Evolutionary conservation across 2,888 invertebrate genomes (phyloP).

Genomic region (Entomobrya multifasciata): DNA sequence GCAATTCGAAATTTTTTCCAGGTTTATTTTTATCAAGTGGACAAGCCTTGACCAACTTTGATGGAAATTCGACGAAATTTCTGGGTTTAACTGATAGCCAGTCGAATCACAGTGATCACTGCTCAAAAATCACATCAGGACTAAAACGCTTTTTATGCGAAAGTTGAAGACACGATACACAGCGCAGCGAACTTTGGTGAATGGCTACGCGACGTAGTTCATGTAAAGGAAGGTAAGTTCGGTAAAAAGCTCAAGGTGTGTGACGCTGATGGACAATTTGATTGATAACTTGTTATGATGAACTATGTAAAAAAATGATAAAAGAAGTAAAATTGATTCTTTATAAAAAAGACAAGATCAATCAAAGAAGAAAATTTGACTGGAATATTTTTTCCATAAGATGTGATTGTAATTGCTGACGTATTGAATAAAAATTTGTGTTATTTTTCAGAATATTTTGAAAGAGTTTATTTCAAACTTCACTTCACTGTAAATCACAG

Average conservation of each 20-base stretch:
- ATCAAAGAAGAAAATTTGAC: neutral
- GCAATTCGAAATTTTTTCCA: constrained; percentile 14
- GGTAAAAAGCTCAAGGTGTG: neutral
- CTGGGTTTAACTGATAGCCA: constrained; percentile 1
- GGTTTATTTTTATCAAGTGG: neutral
- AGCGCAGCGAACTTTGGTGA: neutral
- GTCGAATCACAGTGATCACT: constrained; percentile 23
- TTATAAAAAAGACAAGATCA: constrained; percentile 22
- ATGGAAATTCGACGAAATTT: constrained; percentile 25
- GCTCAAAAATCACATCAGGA: neutral
- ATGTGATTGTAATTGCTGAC: too few relatives aligned
- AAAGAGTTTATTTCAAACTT: too few relatives aligned
- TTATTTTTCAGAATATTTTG: too few relatives aligned
- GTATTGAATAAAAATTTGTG: too few relatives aligned
- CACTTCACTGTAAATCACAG: too few relatives aligned
- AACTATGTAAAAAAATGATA: neutral
- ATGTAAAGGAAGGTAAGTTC: constrained; percentile 44
- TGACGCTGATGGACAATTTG: neutral
- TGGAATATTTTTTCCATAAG: neutral
- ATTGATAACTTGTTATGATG: constrained; percentile 46
- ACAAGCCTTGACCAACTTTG: neutral
- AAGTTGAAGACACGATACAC: neutral
- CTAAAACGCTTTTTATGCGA: neutral
- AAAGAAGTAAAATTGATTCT: neutral
- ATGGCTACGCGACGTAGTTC: neutral